These are phyloP conservation scores for Andrena flavipes DNA, from an alignment of 2,888 invertebrate species.

Conservation along the genomic window DNA sequence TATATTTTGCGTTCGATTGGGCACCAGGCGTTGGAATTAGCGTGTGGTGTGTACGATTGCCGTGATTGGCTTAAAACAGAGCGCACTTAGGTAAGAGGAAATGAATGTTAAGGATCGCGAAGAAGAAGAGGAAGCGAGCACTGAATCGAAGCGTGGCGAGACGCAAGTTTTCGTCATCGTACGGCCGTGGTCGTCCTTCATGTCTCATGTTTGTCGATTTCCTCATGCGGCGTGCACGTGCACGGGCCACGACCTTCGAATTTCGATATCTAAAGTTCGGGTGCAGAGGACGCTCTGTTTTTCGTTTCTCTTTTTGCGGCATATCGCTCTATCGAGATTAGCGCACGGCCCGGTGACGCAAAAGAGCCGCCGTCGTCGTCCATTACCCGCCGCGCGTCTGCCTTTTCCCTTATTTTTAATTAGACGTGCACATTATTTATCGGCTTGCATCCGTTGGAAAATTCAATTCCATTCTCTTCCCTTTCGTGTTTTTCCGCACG, in stretches of 20 bases:
- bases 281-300: slow-evolving; percentile 53
- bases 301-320: slow-evolving; percentile 41
- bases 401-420: neutral
- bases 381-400: neutral
- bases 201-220: slow-evolving; percentile 36
- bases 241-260: slow-evolving; percentile 65
- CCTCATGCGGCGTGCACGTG: slow-evolving; percentile 63
- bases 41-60: too few relatives aligned
- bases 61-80: too few relatives aligned
- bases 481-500: neutral
- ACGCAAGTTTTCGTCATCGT: neutral
- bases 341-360: slow-evolving; percentile 23
- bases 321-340: slow-evolving; percentile 41
- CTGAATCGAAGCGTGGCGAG: neutral
- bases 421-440: neutral
- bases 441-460: neutral
- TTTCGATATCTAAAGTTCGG: slow-evolving; percentile 68
- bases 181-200: neutral
- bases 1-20: neutral
- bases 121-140: too few relatives aligned
- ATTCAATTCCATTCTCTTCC: neutral
- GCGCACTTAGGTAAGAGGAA: too few relatives aligned
- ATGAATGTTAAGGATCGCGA: too few relatives aligned
- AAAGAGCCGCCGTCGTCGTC: neutral
- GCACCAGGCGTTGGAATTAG: neutral